Base-by-base conservation (phyloP, 2,113 vertebrate genomes). In the Periophthalmus modestus region DNA sequence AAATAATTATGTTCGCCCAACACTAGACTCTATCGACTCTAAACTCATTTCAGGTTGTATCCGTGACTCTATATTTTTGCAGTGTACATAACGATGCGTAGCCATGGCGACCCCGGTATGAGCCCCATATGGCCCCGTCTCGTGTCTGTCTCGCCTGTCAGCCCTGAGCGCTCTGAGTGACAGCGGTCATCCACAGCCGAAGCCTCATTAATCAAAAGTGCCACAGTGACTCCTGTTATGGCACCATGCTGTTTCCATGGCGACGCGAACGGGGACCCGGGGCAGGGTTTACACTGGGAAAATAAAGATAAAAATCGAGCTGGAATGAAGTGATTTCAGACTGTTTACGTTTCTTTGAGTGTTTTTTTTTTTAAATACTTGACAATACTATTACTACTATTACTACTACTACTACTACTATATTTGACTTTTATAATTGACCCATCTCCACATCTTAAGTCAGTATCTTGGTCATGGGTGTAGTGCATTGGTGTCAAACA, bases 131-230 rank as follows among this genome's bases (percentile, higher is more conserved):
- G 39, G 78, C 66, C 73, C 88, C 85, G 81, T 82, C 66, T 57
- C 82, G 72, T 69, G 85, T 75, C 68, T 19, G 0, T 69, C 85
- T 14, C 23, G 57, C 57, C 57, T 89, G 87, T 88, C 85, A 82
- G 65, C 70, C 11, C 5, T 54, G 75, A 86, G 81, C 61, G 21
- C 24, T 0, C 2, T 79, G 87, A 93, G 80, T 90, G 90, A 87
- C 89, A 88, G 86, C 81, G 75, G 89, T 90, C 90, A 86, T 84
- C 81, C 82, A 59, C 79, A 83, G 85, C 78, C 83, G 85, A 90
- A 68, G 74, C 78, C 81, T 85, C 90, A 89, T 90, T 90, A 87
- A 89, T 91, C 86, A 91, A 87, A 91, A 88, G 74, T 77, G 82
- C 77, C 72, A 82, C 82, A 68, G 39, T 43, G 50, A 78, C 82